These are phyloP conservation scores for Bombus consobrinus DNA, from an alignment of 1,140 invertebrate genomes.

Conservation along the genomic window DNA sequence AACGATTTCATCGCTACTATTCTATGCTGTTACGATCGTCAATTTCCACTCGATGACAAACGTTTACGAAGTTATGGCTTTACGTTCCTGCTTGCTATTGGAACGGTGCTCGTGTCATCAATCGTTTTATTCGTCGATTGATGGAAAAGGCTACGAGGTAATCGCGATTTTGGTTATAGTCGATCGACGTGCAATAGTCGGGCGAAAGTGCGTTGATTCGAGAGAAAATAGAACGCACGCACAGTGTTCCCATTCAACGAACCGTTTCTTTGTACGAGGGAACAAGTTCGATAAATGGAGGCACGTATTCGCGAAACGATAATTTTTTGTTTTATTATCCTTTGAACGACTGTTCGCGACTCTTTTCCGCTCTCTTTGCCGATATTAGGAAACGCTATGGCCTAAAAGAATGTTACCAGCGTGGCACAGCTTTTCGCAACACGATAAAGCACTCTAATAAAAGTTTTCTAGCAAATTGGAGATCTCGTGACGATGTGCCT, in stretches of 20 bases:
- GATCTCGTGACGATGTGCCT: slow-evolving; percentile 58
- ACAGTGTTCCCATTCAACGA: neutral
- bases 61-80: slow-evolving; percentile 22
- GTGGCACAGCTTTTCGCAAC: neutral
- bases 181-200: neutral
- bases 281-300: slow-evolving; percentile 16
- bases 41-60: neutral
- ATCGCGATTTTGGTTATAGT: slow-evolving; percentile 12
- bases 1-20: neutral
- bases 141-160: neutral
- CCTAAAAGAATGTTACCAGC: slow-evolving; percentile 1
- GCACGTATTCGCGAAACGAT: neutral
- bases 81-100: neutral
- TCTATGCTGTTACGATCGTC: neutral
- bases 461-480: slow-evolving; percentile 58
- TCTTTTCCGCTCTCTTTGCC: neutral
- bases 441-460: slow-evolving; percentile 51
- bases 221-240: slow-evolving; percentile 3
- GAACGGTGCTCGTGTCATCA: neutral
- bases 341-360: neutral
- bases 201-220: slow-evolving; percentile 10
- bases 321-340: slow-evolving; percentile 3
- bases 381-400: neutral
- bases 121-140: neutral
- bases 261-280: neutral